Evolutionary conservation across 2,797 vertebrate genomes (phyloP), one percentile per base, ranked within the genome.

Genomic region (Manis crassicaudata): DNA sequence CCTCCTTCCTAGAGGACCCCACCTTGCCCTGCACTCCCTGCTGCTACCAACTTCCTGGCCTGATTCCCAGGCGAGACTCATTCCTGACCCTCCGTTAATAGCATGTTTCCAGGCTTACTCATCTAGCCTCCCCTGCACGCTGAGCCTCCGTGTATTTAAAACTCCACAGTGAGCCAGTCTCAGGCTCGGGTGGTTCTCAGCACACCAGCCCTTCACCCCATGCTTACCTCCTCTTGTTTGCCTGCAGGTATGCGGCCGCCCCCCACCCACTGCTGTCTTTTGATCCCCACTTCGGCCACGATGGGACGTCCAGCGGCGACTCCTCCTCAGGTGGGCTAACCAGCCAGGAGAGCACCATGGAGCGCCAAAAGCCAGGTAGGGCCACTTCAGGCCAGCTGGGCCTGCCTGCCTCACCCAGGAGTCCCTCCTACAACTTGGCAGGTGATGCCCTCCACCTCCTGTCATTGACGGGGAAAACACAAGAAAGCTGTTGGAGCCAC

Each of bases 271-370:
- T 98, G 96, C 98, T 99, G 95, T 98, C 98, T 0, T 99, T 98
- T 25, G 99, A 99, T 43, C 98, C 99, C 32, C 99, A 99, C 95
- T 98, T 98, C 37, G 97, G 97, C 84, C 98, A 99, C 7, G 99
- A 99, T 79, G 97, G 98, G 63, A 97, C 96, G 58, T 99, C 99
- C 50, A 99, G 99, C 12, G 99, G 99, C 20, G 99, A 99, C 72
- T 99, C 99, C 5, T 99, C 99, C 2, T 99, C 99, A 0, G 97
- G 98, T 0, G 99, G 99, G 87, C 99, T 99, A 97, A 99, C 99
- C 88, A 99, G 99, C 96, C 99, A 99, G 98, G 99, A 99, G 5
- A 99, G 99, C 98, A 99, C 99, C 32, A 99, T 99, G 98, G 99
- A 99, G 97, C 98, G 99, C 93, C 98, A 98, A 98, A 99, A 99